Conservation (phyloP, 1,140 invertebrate species). For the Musca vetustissima region DNA sequence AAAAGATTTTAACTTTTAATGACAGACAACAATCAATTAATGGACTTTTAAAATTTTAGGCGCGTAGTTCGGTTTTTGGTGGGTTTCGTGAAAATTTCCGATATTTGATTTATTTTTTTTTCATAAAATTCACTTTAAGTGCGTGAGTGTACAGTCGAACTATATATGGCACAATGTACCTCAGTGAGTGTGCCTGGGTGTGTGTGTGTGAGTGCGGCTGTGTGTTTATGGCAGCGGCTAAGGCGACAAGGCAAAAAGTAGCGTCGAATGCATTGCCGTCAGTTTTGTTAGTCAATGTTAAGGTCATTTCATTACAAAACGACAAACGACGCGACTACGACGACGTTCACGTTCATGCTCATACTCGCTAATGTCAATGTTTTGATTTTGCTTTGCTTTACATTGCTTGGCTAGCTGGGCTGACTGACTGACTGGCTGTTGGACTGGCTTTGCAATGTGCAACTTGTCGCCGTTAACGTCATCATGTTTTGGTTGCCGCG, state of each 20-base stretch:
- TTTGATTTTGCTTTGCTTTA: conserved; percentile 1
- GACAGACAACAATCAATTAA: no score
- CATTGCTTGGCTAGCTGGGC: neutral
- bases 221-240: no score
- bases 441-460: no score
- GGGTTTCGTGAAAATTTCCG: conserved; percentile 3
- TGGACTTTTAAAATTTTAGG: no score
- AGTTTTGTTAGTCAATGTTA: conserved; percentile 29
- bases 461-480: no score
- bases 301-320: conserved; percentile 27
- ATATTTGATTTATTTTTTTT: neutral
- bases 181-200: neutral
- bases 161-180: neutral
- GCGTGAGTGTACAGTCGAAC: neutral
- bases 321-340: neutral
- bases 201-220: neutral
- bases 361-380: conserved; percentile 13
- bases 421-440: no score
- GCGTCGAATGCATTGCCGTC: neutral
- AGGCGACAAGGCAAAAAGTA: conserved; percentile 6
- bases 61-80: neutral
- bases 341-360: conserved; percentile 2
- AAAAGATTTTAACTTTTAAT: no score
- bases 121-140: neutral
- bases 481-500: no score